phyloP scores from a whole-genome alignment of 2,888 invertebrate species.

The Drosophila nr. fundita region DNA sequence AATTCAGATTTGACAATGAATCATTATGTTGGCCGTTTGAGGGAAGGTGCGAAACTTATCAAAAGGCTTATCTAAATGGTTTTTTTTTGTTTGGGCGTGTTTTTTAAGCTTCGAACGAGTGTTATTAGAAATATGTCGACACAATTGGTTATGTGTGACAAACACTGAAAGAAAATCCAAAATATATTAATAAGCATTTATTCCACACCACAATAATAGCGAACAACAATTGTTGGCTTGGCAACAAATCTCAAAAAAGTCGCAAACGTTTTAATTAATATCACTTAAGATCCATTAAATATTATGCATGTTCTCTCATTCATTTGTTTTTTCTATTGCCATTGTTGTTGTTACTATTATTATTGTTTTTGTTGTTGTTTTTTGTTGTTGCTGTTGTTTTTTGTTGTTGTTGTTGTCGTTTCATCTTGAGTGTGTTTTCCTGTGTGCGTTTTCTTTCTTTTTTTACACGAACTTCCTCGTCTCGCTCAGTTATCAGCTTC shows the following conservation, averaged over 20 bases:
- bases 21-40: constrained; percentile 1
- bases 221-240: constrained; percentile 11
- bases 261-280: constrained; percentile 73
- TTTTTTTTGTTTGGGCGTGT: not conserved
- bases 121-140: not conserved
- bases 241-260: constrained; percentile 54
- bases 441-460: constrained; percentile 23
- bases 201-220: constrained; percentile 5
- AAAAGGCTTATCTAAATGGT: constrained; percentile 12
- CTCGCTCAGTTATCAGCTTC: not conserved
- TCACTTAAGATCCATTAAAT: constrained; percentile 72
- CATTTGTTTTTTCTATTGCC: constrained; percentile 30
- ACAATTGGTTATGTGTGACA: not conserved
- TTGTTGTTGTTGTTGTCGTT: constrained; percentile 19
- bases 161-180: not conserved
- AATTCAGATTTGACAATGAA: constrained; percentile 26
- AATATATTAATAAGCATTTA: not conserved
- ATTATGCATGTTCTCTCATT: constrained; percentile 53
- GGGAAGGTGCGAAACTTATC: constrained; percentile 16
- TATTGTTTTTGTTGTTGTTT: constrained; percentile 10
- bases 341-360: constrained; percentile 17
- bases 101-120: not conserved
- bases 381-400: constrained; percentile 7
- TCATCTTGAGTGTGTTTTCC: constrained; percentile 46
- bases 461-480: constrained; percentile 20